Percentiles rank a stretch among this genome's conserved stretches.
phyloP scores from a whole-genome alignment of 1,140 invertebrate species.

The Eriocheir sinensis region DNA sequence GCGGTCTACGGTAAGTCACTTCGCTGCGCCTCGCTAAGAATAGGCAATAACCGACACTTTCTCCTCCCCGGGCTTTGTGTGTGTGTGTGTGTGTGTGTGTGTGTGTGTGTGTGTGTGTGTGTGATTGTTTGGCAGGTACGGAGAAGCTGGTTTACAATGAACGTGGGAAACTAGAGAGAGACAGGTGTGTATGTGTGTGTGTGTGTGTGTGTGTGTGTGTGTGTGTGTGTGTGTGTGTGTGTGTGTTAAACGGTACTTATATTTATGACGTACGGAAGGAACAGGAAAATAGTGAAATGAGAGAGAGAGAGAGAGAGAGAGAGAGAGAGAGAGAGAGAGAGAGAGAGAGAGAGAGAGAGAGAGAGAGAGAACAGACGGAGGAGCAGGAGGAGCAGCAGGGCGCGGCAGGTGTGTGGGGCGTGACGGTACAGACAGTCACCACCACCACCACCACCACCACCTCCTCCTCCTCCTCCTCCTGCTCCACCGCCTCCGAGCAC shows the following conservation, averaged over 20 bases:
- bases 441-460: not conserved
- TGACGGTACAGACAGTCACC: slow-evolving; percentile 7
- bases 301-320: no score
- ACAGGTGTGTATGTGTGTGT: not conserved
- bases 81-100: slow-evolving; percentile 57
- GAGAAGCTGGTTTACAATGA: not conserved
- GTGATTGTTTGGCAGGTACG: not conserved
- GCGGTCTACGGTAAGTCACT: not conserved
- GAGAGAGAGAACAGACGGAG: not conserved
- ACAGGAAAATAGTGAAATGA: no score
- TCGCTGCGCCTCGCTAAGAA: not conserved
- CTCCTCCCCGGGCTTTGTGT: not conserved
- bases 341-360: not conserved
- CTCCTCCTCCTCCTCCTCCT: no score
- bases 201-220: slow-evolving; percentile 4
- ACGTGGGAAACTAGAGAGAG: no score
- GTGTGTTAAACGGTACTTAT: no score
- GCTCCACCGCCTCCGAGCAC: not conserved
- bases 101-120: slow-evolving; percentile 51
- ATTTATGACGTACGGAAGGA: no score
- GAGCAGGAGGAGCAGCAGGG: slow-evolving; percentile 6
- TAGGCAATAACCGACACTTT: not conserved
- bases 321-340: not conserved
- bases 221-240: slow-evolving; percentile 4
- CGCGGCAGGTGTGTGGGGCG: slow-evolving; percentile 29